Evolutionary conservation across 1,140 invertebrate genomes (phyloP).

Genomic region (Microvelia longipes): DNA sequence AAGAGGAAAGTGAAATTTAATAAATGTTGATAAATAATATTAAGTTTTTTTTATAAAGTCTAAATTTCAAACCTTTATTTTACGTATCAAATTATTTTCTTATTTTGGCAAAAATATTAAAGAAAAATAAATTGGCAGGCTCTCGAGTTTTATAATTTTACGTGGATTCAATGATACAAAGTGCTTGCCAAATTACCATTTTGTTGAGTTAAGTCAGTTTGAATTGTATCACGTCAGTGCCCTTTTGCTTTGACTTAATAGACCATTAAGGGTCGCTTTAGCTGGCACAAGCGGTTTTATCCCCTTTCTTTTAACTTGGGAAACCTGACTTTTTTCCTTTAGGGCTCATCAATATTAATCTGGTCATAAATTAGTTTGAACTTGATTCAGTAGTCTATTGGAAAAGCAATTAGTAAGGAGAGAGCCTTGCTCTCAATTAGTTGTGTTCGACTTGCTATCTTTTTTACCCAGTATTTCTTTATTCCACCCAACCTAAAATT

Average conservation of each 20-base stretch:
- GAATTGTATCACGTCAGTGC: neutral
- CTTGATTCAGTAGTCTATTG: neutral
- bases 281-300: neutral
- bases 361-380: neutral
- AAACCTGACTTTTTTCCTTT: neutral
- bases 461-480: neutral
- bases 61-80: too few species aligned
- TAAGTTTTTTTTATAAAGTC: too few species aligned
- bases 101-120: too few species aligned
- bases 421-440: neutral
- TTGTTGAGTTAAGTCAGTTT: neutral
- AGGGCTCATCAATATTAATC: neutral
- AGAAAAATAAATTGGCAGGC: neutral
- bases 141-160: neutral
- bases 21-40: too few species aligned
- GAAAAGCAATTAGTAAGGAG: neutral
- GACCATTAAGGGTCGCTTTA: neutral
- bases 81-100: too few species aligned
- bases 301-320: neutral
- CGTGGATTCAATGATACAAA: neutral
- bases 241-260: neutral
- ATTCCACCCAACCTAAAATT: too few species aligned
- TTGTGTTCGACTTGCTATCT: neutral
- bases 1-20: too few species aligned
- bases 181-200: neutral